Evolutionary conservation across 2,113 vertebrate species (phyloP).

Genomic region (Rhinichthys klamathensis): DNA sequence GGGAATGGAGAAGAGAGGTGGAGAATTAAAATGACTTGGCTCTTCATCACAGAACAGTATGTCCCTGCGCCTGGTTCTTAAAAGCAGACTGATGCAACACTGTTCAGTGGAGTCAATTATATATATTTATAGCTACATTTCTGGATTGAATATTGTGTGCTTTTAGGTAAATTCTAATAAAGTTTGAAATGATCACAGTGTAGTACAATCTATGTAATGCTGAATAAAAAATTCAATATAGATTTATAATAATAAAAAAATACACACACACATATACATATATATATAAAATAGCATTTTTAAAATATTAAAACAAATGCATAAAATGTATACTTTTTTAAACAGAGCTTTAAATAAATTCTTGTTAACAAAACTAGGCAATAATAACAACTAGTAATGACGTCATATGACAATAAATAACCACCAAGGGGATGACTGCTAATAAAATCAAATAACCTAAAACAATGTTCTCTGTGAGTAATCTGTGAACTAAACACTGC

Average conservation of each 20-base stretch:
- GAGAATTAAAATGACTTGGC: slow-evolving; percentile 27
- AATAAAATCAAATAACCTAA: too few species aligned
- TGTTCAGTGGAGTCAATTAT: background rate
- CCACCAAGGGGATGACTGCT: background rate
- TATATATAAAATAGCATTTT: background rate
- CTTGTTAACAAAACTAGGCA: background rate
- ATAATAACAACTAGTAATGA: background rate
- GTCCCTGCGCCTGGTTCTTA: slow-evolving; percentile 9
- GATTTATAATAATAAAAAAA: background rate
- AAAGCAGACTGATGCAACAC: background rate
- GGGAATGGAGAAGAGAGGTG: background rate
- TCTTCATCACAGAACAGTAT: background rate
- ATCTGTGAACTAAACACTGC: background rate
- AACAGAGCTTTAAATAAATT: background rate
- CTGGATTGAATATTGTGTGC: background rate
- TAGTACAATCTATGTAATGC: background rate
- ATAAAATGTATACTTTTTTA: too few species aligned
- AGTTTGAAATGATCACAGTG: background rate
- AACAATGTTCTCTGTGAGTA: too few species aligned
- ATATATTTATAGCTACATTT: background rate
- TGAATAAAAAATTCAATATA: background rate
- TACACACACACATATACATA: background rate
- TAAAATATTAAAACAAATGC: too few species aligned
- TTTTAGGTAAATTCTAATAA: background rate
- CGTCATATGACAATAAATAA: background rate